Conservation (phyloP, 2,888 invertebrate species). For the Unio delphinus region DNA sequence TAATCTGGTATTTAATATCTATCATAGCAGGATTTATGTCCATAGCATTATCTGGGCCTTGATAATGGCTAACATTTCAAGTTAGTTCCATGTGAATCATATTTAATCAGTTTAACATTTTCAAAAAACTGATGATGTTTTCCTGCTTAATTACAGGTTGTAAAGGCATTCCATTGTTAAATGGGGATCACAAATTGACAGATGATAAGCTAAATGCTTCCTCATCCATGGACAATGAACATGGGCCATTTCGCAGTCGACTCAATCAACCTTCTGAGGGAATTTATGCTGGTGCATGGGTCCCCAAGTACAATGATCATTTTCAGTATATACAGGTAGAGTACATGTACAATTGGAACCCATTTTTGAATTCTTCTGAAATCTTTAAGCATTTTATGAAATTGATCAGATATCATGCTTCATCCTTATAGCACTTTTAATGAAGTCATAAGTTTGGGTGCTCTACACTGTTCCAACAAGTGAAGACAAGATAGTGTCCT, state of each 20-base stretch:
- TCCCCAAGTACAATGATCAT: slow-evolving; percentile 37
- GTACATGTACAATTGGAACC: neutral
- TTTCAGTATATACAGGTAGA: slow-evolving; percentile 50
- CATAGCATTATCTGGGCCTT: too few species aligned
- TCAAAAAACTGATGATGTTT: too few species aligned
- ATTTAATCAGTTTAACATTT: too few species aligned
- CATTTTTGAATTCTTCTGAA: too few species aligned
- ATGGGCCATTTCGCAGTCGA: slow-evolving; percentile 40
- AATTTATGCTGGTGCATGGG: slow-evolving; percentile 49
- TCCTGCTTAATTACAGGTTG: slow-evolving; percentile 28
- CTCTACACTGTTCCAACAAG: too few species aligned
- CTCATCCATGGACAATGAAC: slow-evolving; percentile 34
- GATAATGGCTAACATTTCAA: too few species aligned
- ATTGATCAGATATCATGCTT: neutral
- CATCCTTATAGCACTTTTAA: neutral
- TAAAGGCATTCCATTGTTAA: slow-evolving; percentile 39
- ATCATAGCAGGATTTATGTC: too few species aligned
- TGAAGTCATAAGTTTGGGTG: neutral
- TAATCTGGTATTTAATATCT: too few species aligned
- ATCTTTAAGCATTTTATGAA: too few species aligned
- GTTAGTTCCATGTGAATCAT: too few species aligned
- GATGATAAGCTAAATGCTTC: slow-evolving; percentile 49
- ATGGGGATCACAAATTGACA: slow-evolving; percentile 38
- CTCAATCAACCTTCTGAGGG: slow-evolving; percentile 45
- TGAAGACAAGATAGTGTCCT: too few species aligned